Evolutionary conservation across 1,140 invertebrate species (phyloP).

Genomic region (Drosophila bipectinata): DNA sequence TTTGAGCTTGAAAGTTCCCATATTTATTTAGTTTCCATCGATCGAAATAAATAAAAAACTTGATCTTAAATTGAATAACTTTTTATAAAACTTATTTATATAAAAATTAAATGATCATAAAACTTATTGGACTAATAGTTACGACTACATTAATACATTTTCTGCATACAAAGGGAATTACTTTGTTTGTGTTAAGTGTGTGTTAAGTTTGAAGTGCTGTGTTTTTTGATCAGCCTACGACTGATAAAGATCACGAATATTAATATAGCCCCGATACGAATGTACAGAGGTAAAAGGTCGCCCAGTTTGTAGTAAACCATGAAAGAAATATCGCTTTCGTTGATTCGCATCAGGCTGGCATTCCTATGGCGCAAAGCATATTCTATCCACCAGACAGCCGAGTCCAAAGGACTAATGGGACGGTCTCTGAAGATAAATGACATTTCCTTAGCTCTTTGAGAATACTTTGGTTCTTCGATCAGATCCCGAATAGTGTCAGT

Average conservation of each 20-base stretch:
- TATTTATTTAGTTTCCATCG: too few relatives aligned
- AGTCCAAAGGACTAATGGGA: slow-evolving; percentile 85
- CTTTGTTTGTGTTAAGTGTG: too few relatives aligned
- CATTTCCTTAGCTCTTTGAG: slow-evolving; percentile 56
- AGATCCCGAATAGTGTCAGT: slow-evolving; percentile 20
- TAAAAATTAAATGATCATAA: too few relatives aligned
- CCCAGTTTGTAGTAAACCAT: slow-evolving; percentile 30
- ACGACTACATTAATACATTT: too few relatives aligned
- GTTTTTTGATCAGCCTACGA: background rate
- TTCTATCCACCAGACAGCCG: slow-evolving; percentile 87
- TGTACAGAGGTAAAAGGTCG: slow-evolving; percentile 3
- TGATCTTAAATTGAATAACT: too few relatives aligned
- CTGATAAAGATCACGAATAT: background rate
- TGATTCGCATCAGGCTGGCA: slow-evolving; percentile 81
- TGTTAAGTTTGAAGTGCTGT: background rate
- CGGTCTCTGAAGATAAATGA: slow-evolving; percentile 85
- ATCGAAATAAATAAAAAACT: too few relatives aligned
- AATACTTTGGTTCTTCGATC: slow-evolving; percentile 26
- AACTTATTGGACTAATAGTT: too few relatives aligned
- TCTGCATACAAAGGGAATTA: background rate
- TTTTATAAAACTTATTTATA: too few relatives aligned
- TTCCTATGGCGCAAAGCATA: slow-evolving; percentile 83
- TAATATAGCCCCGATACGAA: background rate
- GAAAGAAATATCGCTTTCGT: slow-evolving; percentile 44
- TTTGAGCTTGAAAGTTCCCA: too few relatives aligned